phyloP scores from a whole-genome alignment of 2,888 invertebrate species.

The Blomia tropicalis region DNA sequence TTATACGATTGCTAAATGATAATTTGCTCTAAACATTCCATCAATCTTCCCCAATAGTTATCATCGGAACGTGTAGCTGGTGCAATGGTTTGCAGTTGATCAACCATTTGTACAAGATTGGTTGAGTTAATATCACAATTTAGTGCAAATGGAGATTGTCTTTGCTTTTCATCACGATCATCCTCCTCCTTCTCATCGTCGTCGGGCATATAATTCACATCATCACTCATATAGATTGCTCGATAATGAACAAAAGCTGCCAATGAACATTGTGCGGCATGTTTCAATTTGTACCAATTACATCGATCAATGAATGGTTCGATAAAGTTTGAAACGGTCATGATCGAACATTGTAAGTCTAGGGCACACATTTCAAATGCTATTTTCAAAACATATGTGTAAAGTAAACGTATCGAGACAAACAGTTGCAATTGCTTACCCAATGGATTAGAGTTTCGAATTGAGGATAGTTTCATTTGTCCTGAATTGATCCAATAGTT shows the following conservation, averaged over 20 bases:
- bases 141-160: not conserved
- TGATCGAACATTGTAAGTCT: constrained; percentile 1
- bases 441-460: constrained; percentile 16
- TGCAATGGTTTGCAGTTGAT: not conserved
- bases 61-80: constrained; percentile 11
- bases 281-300: not conserved
- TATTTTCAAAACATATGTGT: not conserved
- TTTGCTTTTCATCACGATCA: not conserved
- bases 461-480: not conserved
- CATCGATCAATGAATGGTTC: not conserved
- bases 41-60: not conserved
- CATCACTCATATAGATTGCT: not conserved
- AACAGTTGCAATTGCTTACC: constrained; percentile 20
- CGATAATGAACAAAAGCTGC: not conserved
- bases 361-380: constrained; percentile 5
- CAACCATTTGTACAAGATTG: not conserved
- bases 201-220: not conserved
- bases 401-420: not conserved
- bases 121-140: not conserved
- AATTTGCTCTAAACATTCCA: not conserved
- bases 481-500: constrained; percentile 24
- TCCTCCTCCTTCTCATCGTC: not conserved
- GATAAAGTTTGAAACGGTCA: not conserved
- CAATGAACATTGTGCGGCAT: not conserved
- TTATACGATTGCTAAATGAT: too few species aligned